Conservation (phyloP, 2,888 invertebrate species). For the Eupithecia centaureata region DNA sequence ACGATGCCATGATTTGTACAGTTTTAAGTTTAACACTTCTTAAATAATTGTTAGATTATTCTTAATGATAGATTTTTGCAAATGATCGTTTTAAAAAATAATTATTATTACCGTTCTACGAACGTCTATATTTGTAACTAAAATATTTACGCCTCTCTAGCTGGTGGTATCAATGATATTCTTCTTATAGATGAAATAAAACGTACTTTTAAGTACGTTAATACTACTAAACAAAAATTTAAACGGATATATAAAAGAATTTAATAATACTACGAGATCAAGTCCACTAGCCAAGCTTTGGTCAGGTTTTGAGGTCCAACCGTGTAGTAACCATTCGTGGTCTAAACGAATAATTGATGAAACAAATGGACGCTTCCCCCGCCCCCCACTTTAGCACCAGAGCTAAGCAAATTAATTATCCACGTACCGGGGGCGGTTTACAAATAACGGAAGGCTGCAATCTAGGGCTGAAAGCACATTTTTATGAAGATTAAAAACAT, state of each 20-base stretch:
- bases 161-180: too few relatives aligned
- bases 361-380: constrained; percentile 59
- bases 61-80: not conserved
- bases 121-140: too few relatives aligned
- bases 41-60: not conserved
- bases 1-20: not conserved
- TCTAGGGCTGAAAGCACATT: constrained; percentile 25
- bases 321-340: not conserved
- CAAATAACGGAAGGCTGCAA: constrained; percentile 35
- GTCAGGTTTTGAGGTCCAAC: constrained; percentile 1
- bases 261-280: not conserved
- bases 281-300: not conserved
- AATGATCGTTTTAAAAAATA: too few relatives aligned
- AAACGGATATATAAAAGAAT: not conserved
- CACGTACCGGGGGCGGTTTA: constrained; percentile 39
- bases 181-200: not conserved
- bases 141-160: not conserved
- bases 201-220: not conserved
- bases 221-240: not conserved
- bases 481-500: constrained; percentile 22
- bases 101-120: too few relatives aligned
- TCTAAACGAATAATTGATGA: constrained; percentile 74
- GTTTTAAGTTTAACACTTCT: not conserved
- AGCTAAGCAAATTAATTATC: constrained; percentile 64
- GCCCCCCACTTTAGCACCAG: constrained; percentile 29